Base-by-base conservation (phyloP, 2,888 invertebrate species). In the Vanessa cardui region DNA sequence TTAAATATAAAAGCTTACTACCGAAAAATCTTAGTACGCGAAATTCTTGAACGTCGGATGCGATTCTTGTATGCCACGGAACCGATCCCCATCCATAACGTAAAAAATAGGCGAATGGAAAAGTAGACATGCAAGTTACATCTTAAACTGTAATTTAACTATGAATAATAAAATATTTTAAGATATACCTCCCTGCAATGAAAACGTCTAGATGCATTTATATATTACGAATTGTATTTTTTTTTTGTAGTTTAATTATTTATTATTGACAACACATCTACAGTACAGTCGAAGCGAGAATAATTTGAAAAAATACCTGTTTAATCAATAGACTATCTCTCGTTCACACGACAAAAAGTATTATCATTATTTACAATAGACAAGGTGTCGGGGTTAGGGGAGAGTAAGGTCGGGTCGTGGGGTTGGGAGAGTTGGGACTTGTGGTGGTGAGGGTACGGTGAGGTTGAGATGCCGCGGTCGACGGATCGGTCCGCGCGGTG, bases 281-380 rank as follows among this genome's bases (percentile, higher is more conserved):
- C 92, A 86, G 89, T 92, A 92, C 90, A 92, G 91, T 90, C 84
- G 90, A 92, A 92, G 92, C 92, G 92, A 92, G 92, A 92, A 89
- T 88, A 88, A 83, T 89, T 92, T 91, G 90, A 92, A 92, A 92
- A 92, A 90, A 92, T 91, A 92, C 92, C 89, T 89, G 92, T 91
- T 92, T 86, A 91, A 88, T 87, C 85, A 86, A 87, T 89, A 89
- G 81, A 89, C 90, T 92, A 92, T 90, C 87, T 89, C 84, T 92
- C 87, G 92, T 91, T 91, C 86, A 92, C 87, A 92, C 90, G 92
- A 92, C 89, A 91, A 92, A 90, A 92, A 89, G 89, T 54, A 86
- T 86, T 88, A 89, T 87, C 83, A 85, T 88, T 92, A 92, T 92
- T 91, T 92, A 92, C 92, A 92, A 91, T 88, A 91, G 90, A 89